phyloP scores from a whole-genome alignment of 2,113 vertebrate species.

The Todiramphus chloris region DNA sequence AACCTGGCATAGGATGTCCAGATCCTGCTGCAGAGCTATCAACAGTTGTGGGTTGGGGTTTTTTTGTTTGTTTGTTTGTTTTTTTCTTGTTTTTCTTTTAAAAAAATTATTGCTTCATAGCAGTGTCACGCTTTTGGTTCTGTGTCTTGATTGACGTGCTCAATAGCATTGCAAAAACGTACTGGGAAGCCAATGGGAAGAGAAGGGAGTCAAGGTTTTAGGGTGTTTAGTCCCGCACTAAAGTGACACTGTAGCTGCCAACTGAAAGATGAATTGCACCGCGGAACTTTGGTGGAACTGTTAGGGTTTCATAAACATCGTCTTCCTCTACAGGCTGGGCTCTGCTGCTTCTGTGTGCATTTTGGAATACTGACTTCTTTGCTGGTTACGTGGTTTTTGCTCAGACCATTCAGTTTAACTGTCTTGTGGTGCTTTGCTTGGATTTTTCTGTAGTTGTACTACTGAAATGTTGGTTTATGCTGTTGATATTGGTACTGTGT shows the following conservation, averaged over 20 bases:
- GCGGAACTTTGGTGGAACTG: not conserved
- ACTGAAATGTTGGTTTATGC: not conserved
- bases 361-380: not conserved
- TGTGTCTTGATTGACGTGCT: not conserved
- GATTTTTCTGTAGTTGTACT: not conserved
- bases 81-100: not conserved
- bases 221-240: not conserved
- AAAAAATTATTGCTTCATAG: not conserved
- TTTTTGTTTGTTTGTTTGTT: too few species aligned
- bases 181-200: not conserved
- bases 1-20: not conserved
- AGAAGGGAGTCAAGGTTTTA: not conserved
- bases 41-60: not conserved
- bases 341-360: not conserved
- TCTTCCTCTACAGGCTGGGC: not conserved
- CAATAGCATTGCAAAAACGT: not conserved
- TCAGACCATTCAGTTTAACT: not conserved
- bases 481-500: not conserved
- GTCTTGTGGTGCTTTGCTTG: not conserved
- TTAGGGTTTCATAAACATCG: accelerated
- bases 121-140: not conserved
- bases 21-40: not conserved
- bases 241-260: not conserved
- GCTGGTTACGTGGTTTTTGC: not conserved
- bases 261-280: not conserved